A percentile compares a stretch with the other conserved stretches of the same genome.
These are phyloP conservation scores for Chinchilla lanigera DNA, from an alignment of 2,113 vertebrate genomes.

Conservation along the genomic window DNA sequence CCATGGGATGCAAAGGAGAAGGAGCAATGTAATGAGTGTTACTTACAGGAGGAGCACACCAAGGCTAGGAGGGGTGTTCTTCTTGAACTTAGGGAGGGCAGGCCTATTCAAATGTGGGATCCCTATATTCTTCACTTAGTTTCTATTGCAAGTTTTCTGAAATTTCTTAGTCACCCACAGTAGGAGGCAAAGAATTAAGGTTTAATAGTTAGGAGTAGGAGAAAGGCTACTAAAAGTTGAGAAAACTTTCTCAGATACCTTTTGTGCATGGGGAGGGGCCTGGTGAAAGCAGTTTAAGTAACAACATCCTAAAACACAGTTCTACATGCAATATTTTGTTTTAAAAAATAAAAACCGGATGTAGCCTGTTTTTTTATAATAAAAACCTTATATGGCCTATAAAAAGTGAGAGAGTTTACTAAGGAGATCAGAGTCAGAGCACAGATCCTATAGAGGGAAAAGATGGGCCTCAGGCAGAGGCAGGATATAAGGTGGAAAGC, in stretches of 20 bases:
- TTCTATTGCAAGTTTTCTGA: neutral
- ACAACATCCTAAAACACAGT: neutral
- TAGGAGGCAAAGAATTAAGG: neutral
- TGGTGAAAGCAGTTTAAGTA: neutral
- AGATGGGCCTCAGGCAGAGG: neutral
- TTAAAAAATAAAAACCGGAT: neutral
- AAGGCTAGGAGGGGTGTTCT: neutral
- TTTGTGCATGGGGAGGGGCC: neutral
- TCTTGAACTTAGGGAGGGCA: neutral
- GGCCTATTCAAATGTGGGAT: neutral
- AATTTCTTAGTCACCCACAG: neutral
- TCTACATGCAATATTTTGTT: neutral
- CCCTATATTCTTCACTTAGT: neutral
- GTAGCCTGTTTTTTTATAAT: too few relatives aligned
- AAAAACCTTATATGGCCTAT: neutral
- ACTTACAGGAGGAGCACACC: neutral
- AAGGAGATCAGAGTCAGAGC: neutral
- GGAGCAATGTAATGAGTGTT: neutral
- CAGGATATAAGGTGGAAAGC: neutral
- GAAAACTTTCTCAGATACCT: neutral
- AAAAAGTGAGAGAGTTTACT: neutral
- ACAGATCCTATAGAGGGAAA: neutral
- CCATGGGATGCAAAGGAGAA: neutral
- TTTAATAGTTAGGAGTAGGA: neutral
- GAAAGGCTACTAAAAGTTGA: neutral